phyloP scores from a whole-genome alignment of 2,888 invertebrate species.

The Cryptops parisi region DNA sequence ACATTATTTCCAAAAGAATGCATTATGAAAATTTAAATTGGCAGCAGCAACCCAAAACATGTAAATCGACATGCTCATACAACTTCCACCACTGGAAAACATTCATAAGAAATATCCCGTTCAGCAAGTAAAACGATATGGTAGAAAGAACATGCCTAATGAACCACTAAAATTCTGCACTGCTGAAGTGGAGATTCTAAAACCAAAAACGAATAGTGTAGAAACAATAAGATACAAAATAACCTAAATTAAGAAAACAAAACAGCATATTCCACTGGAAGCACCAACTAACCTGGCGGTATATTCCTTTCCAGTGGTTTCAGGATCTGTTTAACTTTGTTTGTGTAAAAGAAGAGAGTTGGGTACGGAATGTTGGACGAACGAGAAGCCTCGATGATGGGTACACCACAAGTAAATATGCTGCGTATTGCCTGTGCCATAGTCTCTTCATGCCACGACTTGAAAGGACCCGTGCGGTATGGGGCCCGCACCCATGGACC shows the following conservation, averaged over 20 bases:
- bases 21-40: too few species aligned
- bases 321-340: conserved; percentile 16
- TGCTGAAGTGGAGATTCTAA: too few species aligned
- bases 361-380: conserved; percentile 18
- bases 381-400: conserved; percentile 17
- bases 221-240: too few species aligned
- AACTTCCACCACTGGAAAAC: too few species aligned
- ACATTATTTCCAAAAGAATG: too few species aligned
- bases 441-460: conserved; percentile 19
- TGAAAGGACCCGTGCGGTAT: conserved; percentile 17
- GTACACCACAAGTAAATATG: conserved; percentile 16
- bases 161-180: too few species aligned
- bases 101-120: too few species aligned
- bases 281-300: conserved; percentile 13
- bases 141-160: too few species aligned
- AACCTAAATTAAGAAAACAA: conserved; percentile 3
- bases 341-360: conserved; percentile 19
- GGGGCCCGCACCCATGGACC: conserved; percentile 16
- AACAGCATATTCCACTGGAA: not conserved
- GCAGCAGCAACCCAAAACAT: too few species aligned
- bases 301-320: conserved; percentile 15
- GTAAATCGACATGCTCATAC: too few species aligned
- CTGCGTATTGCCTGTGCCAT: conserved; percentile 17
- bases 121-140: too few species aligned
- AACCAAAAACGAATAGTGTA: too few species aligned